These are phyloP conservation scores for Vicugna pacos DNA, from an alignment of 2,113 vertebrate species.

Conservation along the genomic window DNA sequence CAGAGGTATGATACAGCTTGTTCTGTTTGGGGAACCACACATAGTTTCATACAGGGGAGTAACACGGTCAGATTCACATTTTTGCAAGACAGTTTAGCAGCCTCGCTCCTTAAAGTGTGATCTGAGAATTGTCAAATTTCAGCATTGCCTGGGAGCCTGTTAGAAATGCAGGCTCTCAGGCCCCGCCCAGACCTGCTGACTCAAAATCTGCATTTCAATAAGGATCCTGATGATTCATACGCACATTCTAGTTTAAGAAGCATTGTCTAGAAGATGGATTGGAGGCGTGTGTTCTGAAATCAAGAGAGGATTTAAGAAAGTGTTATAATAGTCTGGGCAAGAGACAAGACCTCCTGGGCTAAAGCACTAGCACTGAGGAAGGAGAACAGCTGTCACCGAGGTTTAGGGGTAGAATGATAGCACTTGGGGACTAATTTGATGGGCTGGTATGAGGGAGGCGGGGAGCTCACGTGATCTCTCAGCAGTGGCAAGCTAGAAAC, in stretches of 20 bases:
- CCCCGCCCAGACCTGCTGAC: neutral
- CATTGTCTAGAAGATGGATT: neutral
- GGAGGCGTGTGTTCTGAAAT: neutral
- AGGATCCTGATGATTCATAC: neutral
- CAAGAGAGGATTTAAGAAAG: neutral
- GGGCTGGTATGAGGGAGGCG: neutral
- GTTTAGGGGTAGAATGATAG: neutral
- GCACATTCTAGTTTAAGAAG: neutral
- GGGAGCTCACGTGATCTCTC: rapidly evolving
- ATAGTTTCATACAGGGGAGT: neutral
- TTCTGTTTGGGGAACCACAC: neutral
- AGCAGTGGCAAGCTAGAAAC: neutral
- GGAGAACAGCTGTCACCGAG: neutral
- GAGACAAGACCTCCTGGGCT: neutral
- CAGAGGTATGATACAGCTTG: neutral
- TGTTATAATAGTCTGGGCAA: neutral
- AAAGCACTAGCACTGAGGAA: neutral
- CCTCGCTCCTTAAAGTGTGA: neutral
- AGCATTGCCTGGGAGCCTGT: rapidly evolving
- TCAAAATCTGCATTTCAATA: neutral
- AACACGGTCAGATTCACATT: neutral
- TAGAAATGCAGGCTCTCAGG: neutral
- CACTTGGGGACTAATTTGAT: neutral
- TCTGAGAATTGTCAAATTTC: rapidly evolving
- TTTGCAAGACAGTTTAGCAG: neutral